Percentiles rank a stretch among this genome's conserved stretches.
Conservation (phyloP, 2,113 vertebrate species). For the Pseudolaguvia tuberculata region DNA sequence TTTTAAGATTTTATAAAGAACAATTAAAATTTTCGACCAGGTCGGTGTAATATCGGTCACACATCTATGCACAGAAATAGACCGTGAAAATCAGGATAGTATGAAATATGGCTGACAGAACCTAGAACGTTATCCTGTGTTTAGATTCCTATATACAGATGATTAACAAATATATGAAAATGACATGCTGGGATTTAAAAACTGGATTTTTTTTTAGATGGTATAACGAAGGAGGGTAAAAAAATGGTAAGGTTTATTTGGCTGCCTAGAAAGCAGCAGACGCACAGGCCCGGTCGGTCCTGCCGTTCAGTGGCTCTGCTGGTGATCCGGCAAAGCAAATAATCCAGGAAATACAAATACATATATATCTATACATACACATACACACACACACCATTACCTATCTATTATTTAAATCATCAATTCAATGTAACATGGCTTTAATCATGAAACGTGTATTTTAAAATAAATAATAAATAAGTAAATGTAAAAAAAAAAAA, state of each 20-base stretch:
- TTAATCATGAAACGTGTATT: neutral
- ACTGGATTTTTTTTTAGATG: too few species aligned
- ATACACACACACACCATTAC: too few species aligned
- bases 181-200: neutral
- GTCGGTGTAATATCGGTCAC: conserved; percentile 3
- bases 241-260: neutral
- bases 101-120: conserved; percentile 3
- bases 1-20: too few species aligned
- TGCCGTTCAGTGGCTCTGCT: neutral
- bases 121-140: neutral
- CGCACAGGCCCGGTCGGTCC: conserved; percentile 17
- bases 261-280: conserved; percentile 26
- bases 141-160: neutral
- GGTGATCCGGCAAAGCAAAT: conserved; percentile 4
- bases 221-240: neutral
- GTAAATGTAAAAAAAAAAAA: neutral
- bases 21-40: neutral
- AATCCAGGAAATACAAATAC: neutral
- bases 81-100: neutral
- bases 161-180: neutral
- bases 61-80: conserved; percentile 1
- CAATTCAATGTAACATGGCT: neutral
- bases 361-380: too few species aligned
- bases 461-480: neutral
- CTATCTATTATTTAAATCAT: too few species aligned